Conservation (phyloP, 2,797 vertebrate genomes). For the Rhinichthys osculus region DNA sequence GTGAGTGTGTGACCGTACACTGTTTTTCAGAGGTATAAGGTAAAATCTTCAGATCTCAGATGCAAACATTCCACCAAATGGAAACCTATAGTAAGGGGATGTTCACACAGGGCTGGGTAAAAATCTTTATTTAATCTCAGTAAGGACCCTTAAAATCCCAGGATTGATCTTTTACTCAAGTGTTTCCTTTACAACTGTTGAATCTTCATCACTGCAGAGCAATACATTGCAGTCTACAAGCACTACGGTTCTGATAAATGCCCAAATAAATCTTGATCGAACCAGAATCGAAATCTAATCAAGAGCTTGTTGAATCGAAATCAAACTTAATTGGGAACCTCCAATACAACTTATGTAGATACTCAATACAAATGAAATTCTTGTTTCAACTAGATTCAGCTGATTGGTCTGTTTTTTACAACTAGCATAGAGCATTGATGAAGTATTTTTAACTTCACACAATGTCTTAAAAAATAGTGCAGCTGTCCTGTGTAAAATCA, state of each 20-base stretch:
- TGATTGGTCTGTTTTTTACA: background rate
- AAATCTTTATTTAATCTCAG: background rate
- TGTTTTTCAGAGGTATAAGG: background rate
- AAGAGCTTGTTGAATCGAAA: background rate
- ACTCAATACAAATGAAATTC: background rate
- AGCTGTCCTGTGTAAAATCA: background rate
- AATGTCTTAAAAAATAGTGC: background rate
- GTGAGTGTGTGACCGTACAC: background rate
- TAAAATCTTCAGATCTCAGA: constrained; percentile 1
- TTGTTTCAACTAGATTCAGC: background rate
- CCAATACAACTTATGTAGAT: background rate
- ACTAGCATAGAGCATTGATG: no score
- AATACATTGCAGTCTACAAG: background rate
- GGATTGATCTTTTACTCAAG: background rate
- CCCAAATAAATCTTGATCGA: background rate
- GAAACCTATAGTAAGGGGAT: background rate
- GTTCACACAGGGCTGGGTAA: background rate
- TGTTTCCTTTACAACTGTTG: background rate
- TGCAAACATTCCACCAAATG: background rate
- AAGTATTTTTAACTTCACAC: constrained; percentile 11
- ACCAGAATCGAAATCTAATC: background rate
- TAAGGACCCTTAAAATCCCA: background rate
- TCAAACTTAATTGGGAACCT: background rate
- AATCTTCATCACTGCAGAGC: background rate
- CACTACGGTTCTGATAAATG: background rate